Conservation (phyloP, 1,140 invertebrate species). For the Fopius arisanus region DNA sequence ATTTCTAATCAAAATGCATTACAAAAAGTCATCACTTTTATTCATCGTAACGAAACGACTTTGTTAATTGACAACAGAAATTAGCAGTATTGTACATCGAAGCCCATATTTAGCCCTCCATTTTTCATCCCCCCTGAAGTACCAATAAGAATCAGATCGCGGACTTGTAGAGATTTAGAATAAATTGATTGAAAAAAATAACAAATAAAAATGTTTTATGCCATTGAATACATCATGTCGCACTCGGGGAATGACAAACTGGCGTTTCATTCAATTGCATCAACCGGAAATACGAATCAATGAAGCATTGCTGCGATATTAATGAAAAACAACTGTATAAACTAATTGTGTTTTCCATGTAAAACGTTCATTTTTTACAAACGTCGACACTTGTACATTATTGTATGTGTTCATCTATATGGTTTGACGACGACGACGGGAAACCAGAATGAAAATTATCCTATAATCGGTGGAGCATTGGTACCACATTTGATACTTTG, state of each 20-base stretch:
- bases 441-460: conserved; percentile 3
- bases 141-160: not conserved
- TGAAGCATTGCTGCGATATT: conserved; percentile 18
- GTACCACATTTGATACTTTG: not conserved
- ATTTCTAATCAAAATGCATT: not conserved
- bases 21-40: not conserved
- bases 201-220: not conserved
- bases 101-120: conserved; percentile 10
- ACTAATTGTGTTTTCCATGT: conserved; percentile 16
- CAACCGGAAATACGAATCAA: conserved; percentile 3
- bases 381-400: conserved; percentile 14
- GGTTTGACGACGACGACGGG: not conserved
- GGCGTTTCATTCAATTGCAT: not conserved
- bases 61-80: not conserved
- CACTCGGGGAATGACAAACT: not conserved
- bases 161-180: conserved; percentile 9
- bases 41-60: not conserved
- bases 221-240: conserved; percentile 7
- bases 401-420: conserved; percentile 27
- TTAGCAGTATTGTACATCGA: conserved; percentile 22
- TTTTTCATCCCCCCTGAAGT: conserved; percentile 17
- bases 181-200: not conserved
- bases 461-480: not conserved
- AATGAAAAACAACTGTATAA: conserved; percentile 12
- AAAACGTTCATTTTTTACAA: conserved; percentile 26